A percentile compares a stretch with the other conserved stretches of the same genome.
Evolutionary conservation across 2,888 invertebrate genomes (phyloP).

Genomic region (Syrphus vitripennis): DNA sequence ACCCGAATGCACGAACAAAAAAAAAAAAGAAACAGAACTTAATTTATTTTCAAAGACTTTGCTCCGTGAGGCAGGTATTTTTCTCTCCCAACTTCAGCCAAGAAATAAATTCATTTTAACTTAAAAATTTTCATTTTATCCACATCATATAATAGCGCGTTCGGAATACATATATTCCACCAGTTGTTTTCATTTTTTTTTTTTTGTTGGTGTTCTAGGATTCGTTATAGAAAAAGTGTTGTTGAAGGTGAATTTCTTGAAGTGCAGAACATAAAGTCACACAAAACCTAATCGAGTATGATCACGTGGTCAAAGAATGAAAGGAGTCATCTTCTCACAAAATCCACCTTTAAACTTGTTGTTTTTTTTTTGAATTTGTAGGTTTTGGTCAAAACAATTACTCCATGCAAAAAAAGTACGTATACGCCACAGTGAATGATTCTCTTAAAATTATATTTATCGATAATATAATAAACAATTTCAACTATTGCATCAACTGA

Average conservation of each 20-base stretch:
- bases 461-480: no score
- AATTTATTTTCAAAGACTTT: constrained; percentile 61
- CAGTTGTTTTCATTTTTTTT: background rate
- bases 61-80: constrained; percentile 1
- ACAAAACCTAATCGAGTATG: background rate
- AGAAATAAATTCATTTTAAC: constrained; percentile 68
- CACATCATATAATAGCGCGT: constrained; percentile 59
- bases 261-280: background rate
- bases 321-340: no score
- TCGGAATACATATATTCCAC: constrained; percentile 23
- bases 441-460: no score
- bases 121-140: constrained; percentile 67
- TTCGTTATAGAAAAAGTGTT: constrained; percentile 1
- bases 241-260: background rate
- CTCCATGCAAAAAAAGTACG: no score
- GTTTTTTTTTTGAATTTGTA: no score
- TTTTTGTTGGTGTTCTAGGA: background rate
- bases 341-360: no score
- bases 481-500: no score
- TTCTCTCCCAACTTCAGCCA: background rate
- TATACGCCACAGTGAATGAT: no score
- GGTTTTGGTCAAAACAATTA: no score
- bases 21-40: constrained; percentile 27
- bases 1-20: constrained; percentile 43
- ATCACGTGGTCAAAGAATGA: no score